Conservation (phyloP, 2,888 invertebrate species). For the Drosophila algonquin region DNA sequence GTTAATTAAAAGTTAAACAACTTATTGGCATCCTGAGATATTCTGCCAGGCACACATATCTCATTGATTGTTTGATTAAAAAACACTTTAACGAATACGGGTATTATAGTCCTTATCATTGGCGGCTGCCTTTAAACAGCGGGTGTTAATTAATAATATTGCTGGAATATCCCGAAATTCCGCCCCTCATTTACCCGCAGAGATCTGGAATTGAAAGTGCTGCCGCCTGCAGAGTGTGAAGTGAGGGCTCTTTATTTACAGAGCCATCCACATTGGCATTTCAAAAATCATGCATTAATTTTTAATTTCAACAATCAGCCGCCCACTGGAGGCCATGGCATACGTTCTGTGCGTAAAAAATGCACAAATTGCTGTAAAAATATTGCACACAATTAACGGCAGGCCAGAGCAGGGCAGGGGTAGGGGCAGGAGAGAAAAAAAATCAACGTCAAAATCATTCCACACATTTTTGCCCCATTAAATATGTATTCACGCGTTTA, state of each 20-base stretch:
- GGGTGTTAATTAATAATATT: slow-evolving; percentile 36
- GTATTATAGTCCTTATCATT: slow-evolving; percentile 5
- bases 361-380: slow-evolving; percentile 27
- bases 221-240: neutral
- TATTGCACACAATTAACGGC: slow-evolving; percentile 30
- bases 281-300: slow-evolving; percentile 38
- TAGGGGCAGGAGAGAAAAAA: neutral
- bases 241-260: slow-evolving; percentile 26
- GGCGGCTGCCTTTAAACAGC: slow-evolving; percentile 17
- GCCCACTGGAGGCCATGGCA: neutral
- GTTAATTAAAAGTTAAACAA: neutral
- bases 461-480: slow-evolving; percentile 41
- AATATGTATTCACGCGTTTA: slow-evolving; percentile 43
- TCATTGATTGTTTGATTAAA: neutral
- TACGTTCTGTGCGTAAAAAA: slow-evolving; percentile 9
- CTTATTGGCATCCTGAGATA: neutral
- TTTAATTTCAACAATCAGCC: slow-evolving; percentile 44
- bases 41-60: neutral
- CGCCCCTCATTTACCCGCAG: slow-evolving; percentile 10
- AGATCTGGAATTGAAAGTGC: slow-evolving; percentile 16
- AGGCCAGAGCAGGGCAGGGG: too few relatives aligned
- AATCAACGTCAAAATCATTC: slow-evolving; percentile 25
- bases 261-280: slow-evolving; percentile 37
- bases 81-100: slow-evolving; percentile 13
- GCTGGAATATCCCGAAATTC: slow-evolving; percentile 7